phyloP scores from a whole-genome alignment of 2,113 vertebrate genomes.

The Columba janthina region DNA sequence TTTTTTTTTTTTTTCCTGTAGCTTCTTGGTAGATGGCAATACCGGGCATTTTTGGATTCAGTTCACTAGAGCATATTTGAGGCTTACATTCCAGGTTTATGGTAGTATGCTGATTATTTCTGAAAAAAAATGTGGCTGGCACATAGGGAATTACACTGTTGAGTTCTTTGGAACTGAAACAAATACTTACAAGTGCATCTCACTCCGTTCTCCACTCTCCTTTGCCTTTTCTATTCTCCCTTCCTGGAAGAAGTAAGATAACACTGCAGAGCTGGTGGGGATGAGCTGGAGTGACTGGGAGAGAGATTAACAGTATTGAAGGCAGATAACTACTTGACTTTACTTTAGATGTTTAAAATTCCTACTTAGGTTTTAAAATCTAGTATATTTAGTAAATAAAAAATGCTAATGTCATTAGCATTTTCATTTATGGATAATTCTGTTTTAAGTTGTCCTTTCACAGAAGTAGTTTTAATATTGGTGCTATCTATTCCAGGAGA shows the following conservation, averaged over 20 bases:
- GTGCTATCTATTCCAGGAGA: not conserved
- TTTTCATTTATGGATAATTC: conserved; percentile 31
- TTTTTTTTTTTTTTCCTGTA: not conserved
- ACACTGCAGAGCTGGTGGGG: not conserved
- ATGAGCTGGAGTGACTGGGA: not conserved
- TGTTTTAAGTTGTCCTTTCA: conserved; percentile 13
- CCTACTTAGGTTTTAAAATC: not conserved
- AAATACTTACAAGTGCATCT: not conserved
- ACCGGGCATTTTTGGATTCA: not conserved
- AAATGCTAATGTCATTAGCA: not conserved
- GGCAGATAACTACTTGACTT: not conserved
- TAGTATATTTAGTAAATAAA: not conserved
- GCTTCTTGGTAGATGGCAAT: not conserved
- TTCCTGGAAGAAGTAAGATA: not conserved
- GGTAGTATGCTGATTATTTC: not conserved
- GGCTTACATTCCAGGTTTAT: not conserved
- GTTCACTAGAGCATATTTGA: not conserved
- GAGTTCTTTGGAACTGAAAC: not conserved
- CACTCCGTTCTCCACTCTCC: not conserved
- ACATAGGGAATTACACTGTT: not conserved
- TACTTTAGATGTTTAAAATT: not conserved
- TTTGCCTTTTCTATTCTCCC: not conserved
- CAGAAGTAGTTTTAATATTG: not conserved
- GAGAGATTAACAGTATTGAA: not conserved
- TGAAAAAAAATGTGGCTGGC: not conserved